Percentiles rank a stretch among this genome's conserved stretches.
Evolutionary conservation across 2,113 vertebrate species (phyloP).

Genomic region (Tylochromis polylepis): DNA sequence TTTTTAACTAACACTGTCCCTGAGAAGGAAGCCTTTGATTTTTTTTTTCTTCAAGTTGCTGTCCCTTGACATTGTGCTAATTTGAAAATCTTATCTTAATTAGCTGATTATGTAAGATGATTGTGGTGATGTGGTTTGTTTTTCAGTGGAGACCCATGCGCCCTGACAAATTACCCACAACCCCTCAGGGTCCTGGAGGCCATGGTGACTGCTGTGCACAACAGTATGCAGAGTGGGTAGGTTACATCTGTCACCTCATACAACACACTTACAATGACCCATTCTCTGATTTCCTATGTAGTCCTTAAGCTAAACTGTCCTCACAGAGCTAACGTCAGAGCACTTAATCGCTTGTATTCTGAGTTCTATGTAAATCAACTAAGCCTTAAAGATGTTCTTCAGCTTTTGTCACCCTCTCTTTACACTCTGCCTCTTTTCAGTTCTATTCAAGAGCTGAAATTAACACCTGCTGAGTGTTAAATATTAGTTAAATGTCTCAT

Average conservation of each 20-base stretch:
- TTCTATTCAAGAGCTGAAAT: background rate
- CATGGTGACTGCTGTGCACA: conserved; percentile 70
- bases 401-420: background rate
- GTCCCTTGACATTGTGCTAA: conserved; percentile 20
- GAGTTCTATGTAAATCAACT: background rate
- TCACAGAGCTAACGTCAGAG: background rate
- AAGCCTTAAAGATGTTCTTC: background rate
- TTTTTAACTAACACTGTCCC: conserved; percentile 17
- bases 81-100: conserved; percentile 43
- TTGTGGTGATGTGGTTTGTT: conserved; percentile 29
- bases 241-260: background rate
- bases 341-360: background rate
- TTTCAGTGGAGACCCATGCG: conserved; percentile 62
- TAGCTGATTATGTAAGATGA: conserved; percentile 14
- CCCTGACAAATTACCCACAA: conserved; percentile 59
- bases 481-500: background rate
- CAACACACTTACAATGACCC: background rate
- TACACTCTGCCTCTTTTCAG: background rate
- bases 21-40: conserved; percentile 22
- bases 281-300: background rate
- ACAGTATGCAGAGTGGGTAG: conserved; percentile 65
- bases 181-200: conserved; percentile 68
- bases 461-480: conserved; percentile 2
- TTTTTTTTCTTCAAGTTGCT: background rate
- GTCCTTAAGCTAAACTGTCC: background rate